phyloP scores from a whole-genome alignment of 1,140 invertebrate species.

The Trachymyrmex septentrionalis region DNA sequence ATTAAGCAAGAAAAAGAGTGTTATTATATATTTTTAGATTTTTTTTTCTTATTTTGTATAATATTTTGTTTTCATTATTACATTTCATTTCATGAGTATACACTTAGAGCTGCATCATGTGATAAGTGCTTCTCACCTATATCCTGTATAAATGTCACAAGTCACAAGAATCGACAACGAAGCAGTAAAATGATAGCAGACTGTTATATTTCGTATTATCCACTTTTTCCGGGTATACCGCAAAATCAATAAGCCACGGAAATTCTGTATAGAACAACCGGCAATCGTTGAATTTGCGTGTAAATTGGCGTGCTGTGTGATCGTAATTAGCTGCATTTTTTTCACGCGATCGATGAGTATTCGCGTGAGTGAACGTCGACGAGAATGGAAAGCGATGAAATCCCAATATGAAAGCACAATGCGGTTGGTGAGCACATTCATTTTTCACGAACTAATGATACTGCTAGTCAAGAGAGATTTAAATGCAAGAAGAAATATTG shows the following conservation, averaged over 20 bases:
- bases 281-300: constrained; percentile 49
- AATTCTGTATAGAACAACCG: background rate
- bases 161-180: background rate
- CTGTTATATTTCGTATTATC: background rate
- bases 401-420: constrained; percentile 8
- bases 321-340: constrained; percentile 31
- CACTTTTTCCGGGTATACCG: background rate
- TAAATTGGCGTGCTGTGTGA: constrained; percentile 30
- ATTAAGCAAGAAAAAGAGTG: background rate
- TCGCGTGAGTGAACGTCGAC: constrained; percentile 18
- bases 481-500: background rate
- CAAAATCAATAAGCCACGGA: constrained; percentile 39
- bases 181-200: background rate
- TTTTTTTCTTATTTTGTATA: background rate
- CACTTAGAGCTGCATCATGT: background rate
- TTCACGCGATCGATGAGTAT: constrained; percentile 26
- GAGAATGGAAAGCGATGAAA: constrained; percentile 29
- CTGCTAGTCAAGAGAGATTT: constrained; percentile 12
- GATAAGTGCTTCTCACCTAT: background rate
- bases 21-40: background rate
- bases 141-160: background rate
- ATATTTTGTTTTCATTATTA: background rate
- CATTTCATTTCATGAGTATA: background rate
- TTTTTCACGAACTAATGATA: constrained; percentile 36
- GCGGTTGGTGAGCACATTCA: background rate